Conservation (phyloP, 2,888 invertebrate species). For the Quadriops clusia region DNA sequence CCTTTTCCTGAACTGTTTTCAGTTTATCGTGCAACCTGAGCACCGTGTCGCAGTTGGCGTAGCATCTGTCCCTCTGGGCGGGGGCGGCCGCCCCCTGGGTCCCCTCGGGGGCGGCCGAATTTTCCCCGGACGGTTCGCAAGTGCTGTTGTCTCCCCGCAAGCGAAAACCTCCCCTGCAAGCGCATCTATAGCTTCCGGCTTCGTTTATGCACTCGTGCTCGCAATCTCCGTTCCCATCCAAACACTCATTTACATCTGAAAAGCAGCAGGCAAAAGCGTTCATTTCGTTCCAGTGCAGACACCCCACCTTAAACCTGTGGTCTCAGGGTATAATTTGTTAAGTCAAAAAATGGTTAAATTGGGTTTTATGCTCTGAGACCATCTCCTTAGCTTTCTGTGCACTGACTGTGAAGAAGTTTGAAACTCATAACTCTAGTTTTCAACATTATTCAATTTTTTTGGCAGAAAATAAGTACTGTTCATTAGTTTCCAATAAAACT, state of each 20-base stretch:
- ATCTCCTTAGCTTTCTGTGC: too few species aligned
- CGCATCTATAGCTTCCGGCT: constrained; percentile 47
- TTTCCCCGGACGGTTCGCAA: constrained; percentile 34
- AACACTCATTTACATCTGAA: constrained; percentile 47
- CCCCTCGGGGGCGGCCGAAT: constrained; percentile 11
- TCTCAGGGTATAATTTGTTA: too few species aligned
- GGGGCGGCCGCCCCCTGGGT: constrained; percentile 19
- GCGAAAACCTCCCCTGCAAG: constrained; percentile 43
- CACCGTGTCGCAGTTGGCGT: constrained; percentile 52
- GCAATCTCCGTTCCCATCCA: constrained; percentile 47
- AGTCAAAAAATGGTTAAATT: too few species aligned
- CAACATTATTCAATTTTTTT: too few species aligned
- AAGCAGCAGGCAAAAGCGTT: too few species aligned
- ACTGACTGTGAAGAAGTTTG: too few species aligned
- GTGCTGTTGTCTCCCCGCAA: constrained; percentile 46
- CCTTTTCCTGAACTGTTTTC: constrained; percentile 41
- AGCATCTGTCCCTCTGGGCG: constrained; percentile 44
- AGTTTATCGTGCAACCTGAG: constrained; percentile 45
- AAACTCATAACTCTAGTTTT: too few species aligned
- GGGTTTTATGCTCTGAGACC: too few species aligned
- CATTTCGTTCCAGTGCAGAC: too few species aligned
- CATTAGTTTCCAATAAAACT: too few species aligned
- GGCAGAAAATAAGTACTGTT: too few species aligned
- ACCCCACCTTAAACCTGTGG: too few species aligned
- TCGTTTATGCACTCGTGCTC: constrained; percentile 52